Conservation (phyloP, 2,113 vertebrate species). For the Myrmecobius fasciatus region DNA sequence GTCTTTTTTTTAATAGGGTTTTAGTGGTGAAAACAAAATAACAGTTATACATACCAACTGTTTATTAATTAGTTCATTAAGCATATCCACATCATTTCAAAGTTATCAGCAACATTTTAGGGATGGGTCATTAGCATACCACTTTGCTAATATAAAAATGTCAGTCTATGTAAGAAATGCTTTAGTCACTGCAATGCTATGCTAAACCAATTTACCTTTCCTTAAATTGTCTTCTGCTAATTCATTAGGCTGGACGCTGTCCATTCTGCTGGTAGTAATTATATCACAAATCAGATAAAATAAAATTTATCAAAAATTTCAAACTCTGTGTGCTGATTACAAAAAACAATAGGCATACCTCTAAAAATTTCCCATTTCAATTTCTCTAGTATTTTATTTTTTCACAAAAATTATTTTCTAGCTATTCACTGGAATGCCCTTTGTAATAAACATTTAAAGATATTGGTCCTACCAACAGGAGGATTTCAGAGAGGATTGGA, state of each 20-base stretch:
- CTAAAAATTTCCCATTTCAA: background rate
- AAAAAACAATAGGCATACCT: background rate
- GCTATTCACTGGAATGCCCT: background rate
- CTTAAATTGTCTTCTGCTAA: background rate
- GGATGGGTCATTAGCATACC: background rate
- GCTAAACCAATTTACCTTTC: background rate
- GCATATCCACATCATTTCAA: background rate
- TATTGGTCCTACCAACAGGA: too few relatives aligned
- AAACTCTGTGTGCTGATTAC: background rate
- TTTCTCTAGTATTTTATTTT: background rate
- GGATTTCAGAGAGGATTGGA: too few relatives aligned
- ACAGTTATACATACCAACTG: fast-evolving
- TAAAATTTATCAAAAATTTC: background rate
- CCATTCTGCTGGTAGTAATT: background rate
- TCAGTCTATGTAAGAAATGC: background rate
- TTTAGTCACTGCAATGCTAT: background rate
- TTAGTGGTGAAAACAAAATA: background rate
- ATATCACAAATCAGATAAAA: background rate
- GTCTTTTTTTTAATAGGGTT: background rate
- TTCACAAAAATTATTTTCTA: background rate
- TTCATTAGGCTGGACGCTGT: background rate
- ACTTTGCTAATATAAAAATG: background rate
- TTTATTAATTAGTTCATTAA: background rate
- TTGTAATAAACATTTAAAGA: background rate
- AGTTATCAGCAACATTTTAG: background rate